Percentiles rank a stretch among this genome's conserved stretches.
Evolutionary conservation across 2,797 vertebrate genomes (phyloP).

Genomic region (Vespertilio murinus): DNA sequence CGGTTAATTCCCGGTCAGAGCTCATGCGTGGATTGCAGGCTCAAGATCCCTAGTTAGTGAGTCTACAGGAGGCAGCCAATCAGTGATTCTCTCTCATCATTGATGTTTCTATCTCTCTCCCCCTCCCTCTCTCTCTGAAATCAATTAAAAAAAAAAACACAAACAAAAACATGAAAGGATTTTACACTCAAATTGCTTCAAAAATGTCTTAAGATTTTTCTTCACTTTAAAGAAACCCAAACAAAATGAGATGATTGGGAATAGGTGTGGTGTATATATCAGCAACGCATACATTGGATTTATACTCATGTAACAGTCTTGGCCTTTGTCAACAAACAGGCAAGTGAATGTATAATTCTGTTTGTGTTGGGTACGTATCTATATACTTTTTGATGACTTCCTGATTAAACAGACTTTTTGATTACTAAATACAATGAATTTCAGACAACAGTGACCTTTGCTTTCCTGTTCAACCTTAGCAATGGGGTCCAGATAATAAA

Average conservation of each 20-base stretch:
- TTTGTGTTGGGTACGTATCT: background rate
- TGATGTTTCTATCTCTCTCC: too few relatives aligned
- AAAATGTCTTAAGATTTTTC: background rate
- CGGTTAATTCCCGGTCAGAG: too few relatives aligned
- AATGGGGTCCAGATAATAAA: background rate
- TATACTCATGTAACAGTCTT: background rate
- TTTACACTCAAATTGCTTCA: background rate
- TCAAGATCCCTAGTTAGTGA: too few relatives aligned
- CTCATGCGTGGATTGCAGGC: too few relatives aligned
- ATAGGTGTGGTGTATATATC: background rate
- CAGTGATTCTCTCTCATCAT: too few relatives aligned
- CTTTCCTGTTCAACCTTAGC: background rate
- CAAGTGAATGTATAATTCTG: background rate
- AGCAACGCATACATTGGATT: background rate
- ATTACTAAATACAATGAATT: background rate
- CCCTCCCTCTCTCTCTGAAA: too few relatives aligned
- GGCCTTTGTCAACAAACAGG: background rate
- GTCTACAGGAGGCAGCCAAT: too few relatives aligned
- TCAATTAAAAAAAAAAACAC: too few relatives aligned
- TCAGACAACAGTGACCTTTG: background rate
- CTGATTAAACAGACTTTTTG: background rate
- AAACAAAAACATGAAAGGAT: background rate
- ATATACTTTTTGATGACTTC: background rate
- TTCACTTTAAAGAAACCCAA: background rate
- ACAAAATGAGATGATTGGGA: background rate